Percentiles rank a stretch among this genome's conserved stretches.
Evolutionary conservation across 2,888 invertebrate species (phyloP).

Genomic region (Orthonevra nobilis): DNA sequence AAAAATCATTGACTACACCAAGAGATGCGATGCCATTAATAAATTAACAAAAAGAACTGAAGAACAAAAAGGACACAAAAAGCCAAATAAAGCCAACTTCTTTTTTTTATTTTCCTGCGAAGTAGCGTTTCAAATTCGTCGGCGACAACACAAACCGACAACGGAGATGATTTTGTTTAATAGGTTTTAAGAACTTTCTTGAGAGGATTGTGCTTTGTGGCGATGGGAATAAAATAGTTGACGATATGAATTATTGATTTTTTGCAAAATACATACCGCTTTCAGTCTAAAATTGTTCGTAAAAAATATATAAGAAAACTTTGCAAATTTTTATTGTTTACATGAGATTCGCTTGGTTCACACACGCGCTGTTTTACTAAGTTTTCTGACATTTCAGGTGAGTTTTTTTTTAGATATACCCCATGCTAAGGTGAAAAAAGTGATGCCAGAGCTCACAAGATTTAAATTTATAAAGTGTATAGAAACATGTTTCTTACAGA

Average conservation of each 20-base stretch:
- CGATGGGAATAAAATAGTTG: slow-evolving; percentile 37
- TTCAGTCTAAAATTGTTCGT: slow-evolving; percentile 62
- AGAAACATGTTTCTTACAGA: too few species aligned
- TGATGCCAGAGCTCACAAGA: slow-evolving; percentile 16
- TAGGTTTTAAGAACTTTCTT: slow-evolving; percentile 12
- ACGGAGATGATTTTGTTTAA: slow-evolving; percentile 52
- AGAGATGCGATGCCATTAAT: slow-evolving; percentile 54
- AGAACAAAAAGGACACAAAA: slow-evolving; percentile 64
- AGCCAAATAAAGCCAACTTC: slow-evolving; percentile 62
- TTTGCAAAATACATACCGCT: slow-evolving; percentile 62
- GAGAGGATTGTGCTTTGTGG: neutral
- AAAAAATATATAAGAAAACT: slow-evolving; percentile 67
- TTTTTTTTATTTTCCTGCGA: slow-evolving; percentile 47
- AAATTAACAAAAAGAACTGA: slow-evolving; percentile 66
- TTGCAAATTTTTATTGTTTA: slow-evolving; percentile 69
- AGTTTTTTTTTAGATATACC: neutral
- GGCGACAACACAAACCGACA: slow-evolving; percentile 16
- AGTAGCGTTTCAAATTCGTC: slow-evolving; percentile 42
- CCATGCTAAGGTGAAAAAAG: slow-evolving; percentile 2
- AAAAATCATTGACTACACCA: slow-evolving; percentile 50
- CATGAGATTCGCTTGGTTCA: slow-evolving; percentile 63
- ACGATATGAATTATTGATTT: slow-evolving; percentile 55
- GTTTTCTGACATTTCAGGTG: slow-evolving; percentile 60
- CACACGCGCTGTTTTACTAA: slow-evolving; percentile 61
- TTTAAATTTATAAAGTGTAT: too few species aligned